A percentile compares a stretch with the other conserved stretches of the same genome.
These are phyloP conservation scores for Pseudomyrmex concolor DNA, from an alignment of 1,140 invertebrate genomes.

Conservation along the genomic window DNA sequence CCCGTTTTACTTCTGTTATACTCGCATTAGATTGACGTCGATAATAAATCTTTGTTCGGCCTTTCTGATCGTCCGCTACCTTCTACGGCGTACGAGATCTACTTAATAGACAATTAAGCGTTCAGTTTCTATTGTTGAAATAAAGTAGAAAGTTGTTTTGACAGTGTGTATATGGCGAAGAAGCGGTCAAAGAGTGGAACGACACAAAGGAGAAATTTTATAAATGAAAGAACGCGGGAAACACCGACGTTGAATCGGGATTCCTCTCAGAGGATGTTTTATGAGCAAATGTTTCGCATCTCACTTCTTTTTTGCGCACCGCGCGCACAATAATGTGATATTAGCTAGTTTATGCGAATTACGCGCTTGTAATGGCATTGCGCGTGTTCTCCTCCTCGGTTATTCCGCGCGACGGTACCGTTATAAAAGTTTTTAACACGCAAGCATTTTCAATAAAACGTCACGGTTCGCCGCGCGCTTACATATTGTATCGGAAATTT, in stretches of 20 bases:
- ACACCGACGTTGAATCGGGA: background rate
- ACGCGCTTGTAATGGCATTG: background rate
- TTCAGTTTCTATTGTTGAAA: conserved; percentile 45
- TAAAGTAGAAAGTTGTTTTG: conserved; percentile 42
- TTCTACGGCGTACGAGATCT: conserved; percentile 31
- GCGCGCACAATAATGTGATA: conserved; percentile 8
- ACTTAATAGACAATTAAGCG: conserved; percentile 52
- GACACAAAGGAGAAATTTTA: conserved; percentile 26
- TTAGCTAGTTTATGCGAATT: conserved; percentile 22
- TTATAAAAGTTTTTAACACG: conserved; percentile 28
- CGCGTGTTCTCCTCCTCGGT: background rate
- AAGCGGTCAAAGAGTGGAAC: no score
- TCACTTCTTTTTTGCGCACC: background rate
- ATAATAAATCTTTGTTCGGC: conserved; percentile 59
- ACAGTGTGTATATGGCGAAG: background rate
- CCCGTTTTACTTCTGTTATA: conserved; percentile 26
- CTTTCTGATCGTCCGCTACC: conserved; percentile 46
- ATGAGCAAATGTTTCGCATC: background rate
- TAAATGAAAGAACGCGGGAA: background rate
- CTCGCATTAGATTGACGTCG: conserved; percentile 34
- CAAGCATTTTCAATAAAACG: conserved; percentile 51
- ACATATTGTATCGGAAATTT: conserved; percentile 53
- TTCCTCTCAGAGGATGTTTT: background rate
- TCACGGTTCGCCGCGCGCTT: conserved; percentile 36
- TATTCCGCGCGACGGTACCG: background rate